These are phyloP conservation scores for Argya squamiceps DNA, from an alignment of 2,797 vertebrate genomes.

Conservation along the genomic window DNA sequence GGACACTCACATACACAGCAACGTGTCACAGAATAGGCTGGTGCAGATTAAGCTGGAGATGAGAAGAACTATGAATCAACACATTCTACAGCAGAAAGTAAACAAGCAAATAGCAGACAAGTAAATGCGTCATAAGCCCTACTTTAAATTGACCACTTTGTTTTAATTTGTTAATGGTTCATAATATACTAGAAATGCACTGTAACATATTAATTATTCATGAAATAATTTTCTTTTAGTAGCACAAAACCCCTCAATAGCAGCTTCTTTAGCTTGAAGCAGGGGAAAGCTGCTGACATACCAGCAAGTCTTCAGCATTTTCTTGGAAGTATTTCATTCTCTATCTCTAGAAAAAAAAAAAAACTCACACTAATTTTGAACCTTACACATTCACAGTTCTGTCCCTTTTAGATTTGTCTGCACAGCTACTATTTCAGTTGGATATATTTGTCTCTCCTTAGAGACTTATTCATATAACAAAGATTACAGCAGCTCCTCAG, in stretches of 20 bases:
- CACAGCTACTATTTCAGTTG: neutral
- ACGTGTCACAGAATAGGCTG: neutral
- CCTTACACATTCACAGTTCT: neutral
- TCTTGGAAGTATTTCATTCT: neutral
- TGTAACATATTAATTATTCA: constrained; percentile 35
- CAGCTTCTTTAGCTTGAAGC: neutral
- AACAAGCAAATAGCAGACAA: constrained; percentile 38
- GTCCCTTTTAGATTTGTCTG: constrained; percentile 5
- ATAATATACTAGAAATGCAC: constrained; percentile 5
- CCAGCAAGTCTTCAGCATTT: neutral
- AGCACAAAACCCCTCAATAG: neutral
- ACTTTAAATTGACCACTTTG: constrained; percentile 10
- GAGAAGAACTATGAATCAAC: constrained; percentile 23
- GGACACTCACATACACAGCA: neutral
- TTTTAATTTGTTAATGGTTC: constrained; percentile 45
- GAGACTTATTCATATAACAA: constrained; percentile 58
- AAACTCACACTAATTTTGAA: neutral
- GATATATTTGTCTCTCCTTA: constrained; percentile 63
- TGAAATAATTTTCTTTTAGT: constrained; percentile 24
- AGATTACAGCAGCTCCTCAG: constrained; percentile 45
- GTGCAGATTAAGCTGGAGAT: constrained; percentile 9
- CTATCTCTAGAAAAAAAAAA: neutral
- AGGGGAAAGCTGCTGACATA: neutral
- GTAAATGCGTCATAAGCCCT: neutral
- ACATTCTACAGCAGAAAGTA: constrained; percentile 3